Conservation (phyloP, 2,113 vertebrate genomes). For the Alexandromys fortis region DNA sequence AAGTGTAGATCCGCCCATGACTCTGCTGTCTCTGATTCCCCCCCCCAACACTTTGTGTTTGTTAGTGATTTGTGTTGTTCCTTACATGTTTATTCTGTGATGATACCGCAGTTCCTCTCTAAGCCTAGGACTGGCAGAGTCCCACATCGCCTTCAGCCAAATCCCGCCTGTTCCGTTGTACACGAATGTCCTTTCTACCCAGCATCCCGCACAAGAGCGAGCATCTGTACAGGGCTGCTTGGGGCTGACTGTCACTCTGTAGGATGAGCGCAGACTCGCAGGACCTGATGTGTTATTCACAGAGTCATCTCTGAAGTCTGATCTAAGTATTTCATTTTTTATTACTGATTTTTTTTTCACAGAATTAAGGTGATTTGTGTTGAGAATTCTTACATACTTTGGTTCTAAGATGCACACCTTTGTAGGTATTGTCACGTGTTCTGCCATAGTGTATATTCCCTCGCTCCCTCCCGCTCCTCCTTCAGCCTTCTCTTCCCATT, state of each 20-base stretch:
- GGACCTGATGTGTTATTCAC: not conserved
- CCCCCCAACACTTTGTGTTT: not conserved
- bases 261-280: not conserved
- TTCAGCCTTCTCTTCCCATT: not conserved
- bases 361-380: not conserved
- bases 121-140: not conserved
- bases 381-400: not conserved
- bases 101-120: not conserved
- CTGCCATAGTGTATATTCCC: fast-evolving
- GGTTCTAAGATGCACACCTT: not conserved
- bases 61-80: not conserved
- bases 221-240: not conserved
- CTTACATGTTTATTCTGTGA: no score
- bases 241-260: not conserved
- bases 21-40: not conserved
- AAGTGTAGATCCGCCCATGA: not conserved
- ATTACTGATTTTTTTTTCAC: not conserved
- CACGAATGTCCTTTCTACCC: not conserved
- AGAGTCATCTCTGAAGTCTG: not conserved
- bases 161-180: not conserved
- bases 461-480: fast-evolving
- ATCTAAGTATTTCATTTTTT: not conserved
- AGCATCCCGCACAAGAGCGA: not conserved
- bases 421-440: not conserved
- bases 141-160: not conserved